phyloP scores from a whole-genome alignment of 2,113 vertebrate species.

The Corynorhinus townsendii region DNA sequence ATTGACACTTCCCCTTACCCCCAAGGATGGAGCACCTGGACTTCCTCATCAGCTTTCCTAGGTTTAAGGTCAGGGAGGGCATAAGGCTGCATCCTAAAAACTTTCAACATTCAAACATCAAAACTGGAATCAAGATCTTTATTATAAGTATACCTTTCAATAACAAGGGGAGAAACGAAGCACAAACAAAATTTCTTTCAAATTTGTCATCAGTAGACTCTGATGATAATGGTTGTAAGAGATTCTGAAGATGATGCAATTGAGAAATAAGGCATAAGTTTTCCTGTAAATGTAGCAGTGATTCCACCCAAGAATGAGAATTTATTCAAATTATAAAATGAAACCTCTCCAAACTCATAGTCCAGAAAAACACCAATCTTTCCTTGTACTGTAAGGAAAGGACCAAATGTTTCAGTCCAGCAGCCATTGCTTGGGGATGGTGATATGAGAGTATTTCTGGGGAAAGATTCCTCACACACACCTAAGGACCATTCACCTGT shows the following conservation, averaged over 20 bases:
- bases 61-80: too few species aligned
- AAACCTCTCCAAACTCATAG: slow-evolving; percentile 47
- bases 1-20: neutral
- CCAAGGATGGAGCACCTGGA: too few species aligned
- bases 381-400: neutral
- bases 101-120: neutral
- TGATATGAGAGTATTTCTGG: neutral
- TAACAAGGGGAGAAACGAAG: neutral
- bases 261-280: slow-evolving; percentile 40
- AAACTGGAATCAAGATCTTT: neutral
- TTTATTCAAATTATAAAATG: slow-evolving; percentile 52
- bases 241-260: slow-evolving; percentile 59
- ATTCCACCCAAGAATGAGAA: slow-evolving; percentile 23
- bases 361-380: slow-evolving; percentile 49
- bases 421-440: neutral
- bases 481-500: slow-evolving; percentile 15
- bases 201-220: neutral
- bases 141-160: too few species aligned
- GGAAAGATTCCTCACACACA: neutral
- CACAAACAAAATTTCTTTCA: neutral
- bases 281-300: slow-evolving; percentile 12
- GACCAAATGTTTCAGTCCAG: neutral
- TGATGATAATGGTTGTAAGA: neutral
- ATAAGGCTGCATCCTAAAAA: neutral
- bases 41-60: neutral